These are phyloP conservation scores for Myiotriccus ornatus DNA, from an alignment of 2,797 vertebrate species.

Conservation along the genomic window DNA sequence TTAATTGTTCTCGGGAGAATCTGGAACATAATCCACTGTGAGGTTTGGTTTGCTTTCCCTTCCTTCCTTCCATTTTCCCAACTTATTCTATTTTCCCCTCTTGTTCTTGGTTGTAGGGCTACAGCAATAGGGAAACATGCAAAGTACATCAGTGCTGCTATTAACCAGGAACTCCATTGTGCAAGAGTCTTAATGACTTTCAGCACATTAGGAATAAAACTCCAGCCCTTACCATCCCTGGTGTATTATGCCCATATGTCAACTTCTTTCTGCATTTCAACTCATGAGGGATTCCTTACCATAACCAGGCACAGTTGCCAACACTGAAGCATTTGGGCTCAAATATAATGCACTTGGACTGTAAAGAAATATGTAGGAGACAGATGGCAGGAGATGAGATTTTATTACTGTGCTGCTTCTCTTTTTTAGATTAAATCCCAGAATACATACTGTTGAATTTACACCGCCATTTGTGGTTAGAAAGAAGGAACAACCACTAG, in stretches of 20 bases:
- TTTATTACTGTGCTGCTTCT: constrained; percentile 41
- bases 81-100: background rate
- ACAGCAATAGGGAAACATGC: background rate
- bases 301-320: constrained; percentile 18
- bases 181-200: background rate
- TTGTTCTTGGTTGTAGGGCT: background rate
- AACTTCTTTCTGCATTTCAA: constrained; percentile 13
- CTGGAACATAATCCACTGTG: constrained; percentile 18
- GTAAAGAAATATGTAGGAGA: constrained; percentile 44
- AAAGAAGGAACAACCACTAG: background rate
- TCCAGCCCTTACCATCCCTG: background rate
- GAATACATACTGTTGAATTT: constrained; percentile 13
- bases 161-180: background rate
- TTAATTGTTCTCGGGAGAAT: constrained; percentile 37
- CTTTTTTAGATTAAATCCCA: constrained; percentile 44
- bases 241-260: constrained; percentile 34
- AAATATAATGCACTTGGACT: constrained; percentile 13
- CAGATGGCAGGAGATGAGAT: constrained; percentile 56
- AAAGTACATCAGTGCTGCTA: background rate
- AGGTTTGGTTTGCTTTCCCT: background rate
- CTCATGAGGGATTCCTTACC: constrained; percentile 19
- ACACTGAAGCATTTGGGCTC: constrained; percentile 25
- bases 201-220: background rate
- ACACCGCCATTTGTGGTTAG: background rate
- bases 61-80: background rate